Percentiles rank a stretch among this genome's conserved stretches.
These are phyloP conservation scores for Myotis vivesi DNA, from an alignment of 2,797 vertebrate species.

Conservation along the genomic window DNA sequence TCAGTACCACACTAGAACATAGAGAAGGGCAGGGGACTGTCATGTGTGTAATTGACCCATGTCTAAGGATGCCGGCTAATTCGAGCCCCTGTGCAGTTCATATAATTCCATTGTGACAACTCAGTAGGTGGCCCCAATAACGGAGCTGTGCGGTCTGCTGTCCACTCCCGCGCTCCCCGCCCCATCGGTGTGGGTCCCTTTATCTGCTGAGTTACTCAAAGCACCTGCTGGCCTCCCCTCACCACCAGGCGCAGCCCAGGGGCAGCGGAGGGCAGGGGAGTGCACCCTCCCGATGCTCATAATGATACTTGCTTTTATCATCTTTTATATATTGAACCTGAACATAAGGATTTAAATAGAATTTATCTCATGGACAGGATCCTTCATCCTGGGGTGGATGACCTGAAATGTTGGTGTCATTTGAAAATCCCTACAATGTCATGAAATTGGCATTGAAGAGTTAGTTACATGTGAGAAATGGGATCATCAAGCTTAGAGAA, in stretches of 20 bases:
- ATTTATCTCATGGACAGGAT: neutral
- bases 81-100: neutral
- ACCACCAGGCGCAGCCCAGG: neutral
- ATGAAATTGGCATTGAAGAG: neutral
- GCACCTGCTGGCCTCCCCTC: neutral
- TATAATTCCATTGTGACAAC: conserved; percentile 67
- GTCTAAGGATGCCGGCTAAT: conserved; percentile 55
- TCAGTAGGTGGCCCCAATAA: conserved; percentile 41
- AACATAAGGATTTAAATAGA: conserved; percentile 41
- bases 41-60: neutral
- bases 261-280: neutral
- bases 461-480: neutral
- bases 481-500: neutral
- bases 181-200: neutral
- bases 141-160: neutral
- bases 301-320: neutral
- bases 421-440: conserved; percentile 23
- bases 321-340: conserved; percentile 27
- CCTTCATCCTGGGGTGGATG: conserved; percentile 17
- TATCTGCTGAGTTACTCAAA: neutral
- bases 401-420: conserved; percentile 29
- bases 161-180: neutral
- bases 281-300: neutral
- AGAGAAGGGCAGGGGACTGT: neutral
- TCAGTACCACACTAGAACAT: neutral